phyloP scores from a whole-genome alignment of 2,888 invertebrate species.

The Tinea semifulvella region DNA sequence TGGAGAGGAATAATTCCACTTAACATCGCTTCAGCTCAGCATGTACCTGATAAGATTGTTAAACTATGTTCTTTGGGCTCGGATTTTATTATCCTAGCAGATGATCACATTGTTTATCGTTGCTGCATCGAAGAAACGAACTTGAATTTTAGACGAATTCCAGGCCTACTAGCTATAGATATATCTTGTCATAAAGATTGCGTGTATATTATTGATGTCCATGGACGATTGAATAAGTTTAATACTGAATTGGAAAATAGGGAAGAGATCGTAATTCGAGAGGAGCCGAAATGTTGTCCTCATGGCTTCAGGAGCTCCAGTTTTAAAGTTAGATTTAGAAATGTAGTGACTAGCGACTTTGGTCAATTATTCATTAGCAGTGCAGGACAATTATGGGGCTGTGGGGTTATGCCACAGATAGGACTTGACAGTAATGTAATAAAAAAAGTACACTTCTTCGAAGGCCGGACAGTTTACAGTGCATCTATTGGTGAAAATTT shows the following conservation, averaged over 20 bases:
- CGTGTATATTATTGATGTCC: slow-evolving; percentile 69
- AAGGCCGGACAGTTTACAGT: slow-evolving; percentile 72
- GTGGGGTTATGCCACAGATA: slow-evolving; percentile 73
- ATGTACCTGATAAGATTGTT: slow-evolving; percentile 55
- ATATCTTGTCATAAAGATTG: slow-evolving; percentile 69
- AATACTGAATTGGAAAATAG: slow-evolving; percentile 62
- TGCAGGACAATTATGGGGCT: slow-evolving; percentile 75
- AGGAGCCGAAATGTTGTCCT: slow-evolving; percentile 71
- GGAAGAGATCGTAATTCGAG: slow-evolving; percentile 70
- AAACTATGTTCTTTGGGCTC: slow-evolving; percentile 46
- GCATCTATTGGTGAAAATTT: slow-evolving; percentile 80
- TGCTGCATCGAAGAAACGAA: slow-evolving; percentile 45
- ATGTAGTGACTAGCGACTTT: slow-evolving; percentile 69
- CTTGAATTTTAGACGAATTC: slow-evolving; percentile 52
- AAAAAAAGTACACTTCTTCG: slow-evolving; percentile 73
- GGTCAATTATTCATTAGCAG: slow-evolving; percentile 72
- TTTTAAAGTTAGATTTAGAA: slow-evolving; percentile 69
- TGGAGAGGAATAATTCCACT: slow-evolving; percentile 53
- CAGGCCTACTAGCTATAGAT: slow-evolving; percentile 67
- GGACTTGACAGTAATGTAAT: slow-evolving; percentile 67
- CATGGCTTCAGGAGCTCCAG: slow-evolving; percentile 72
- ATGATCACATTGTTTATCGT: slow-evolving; percentile 54
- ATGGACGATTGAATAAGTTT: slow-evolving; percentile 68
- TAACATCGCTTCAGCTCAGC: slow-evolving; percentile 37
- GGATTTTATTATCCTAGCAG: slow-evolving; percentile 52